These are phyloP conservation scores for Folsomia candida DNA, from an alignment of 2,888 invertebrate genomes.

Conservation along the genomic window DNA sequence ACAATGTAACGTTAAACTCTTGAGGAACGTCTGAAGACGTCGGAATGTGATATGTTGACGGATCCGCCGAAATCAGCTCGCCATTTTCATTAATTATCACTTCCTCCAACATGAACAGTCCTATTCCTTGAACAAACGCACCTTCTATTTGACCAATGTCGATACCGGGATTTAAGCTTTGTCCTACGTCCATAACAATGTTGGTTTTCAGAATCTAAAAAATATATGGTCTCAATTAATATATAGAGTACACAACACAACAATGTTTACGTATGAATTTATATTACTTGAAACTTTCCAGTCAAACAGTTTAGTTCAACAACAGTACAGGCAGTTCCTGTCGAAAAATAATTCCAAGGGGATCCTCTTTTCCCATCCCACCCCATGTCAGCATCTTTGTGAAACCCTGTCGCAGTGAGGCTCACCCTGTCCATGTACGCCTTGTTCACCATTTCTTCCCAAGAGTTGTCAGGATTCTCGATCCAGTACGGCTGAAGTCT, in stretches of 20 bases:
- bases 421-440: conserved; percentile 77
- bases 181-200: conserved; percentile 95
- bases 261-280: not conserved
- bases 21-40: conserved; percentile 86
- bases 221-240: not conserved
- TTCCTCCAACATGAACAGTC: conserved; percentile 86
- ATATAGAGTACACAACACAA: not conserved
- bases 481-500: conserved; percentile 72
- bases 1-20: conserved; percentile 85
- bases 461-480: conserved; percentile 70
- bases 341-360: conserved; percentile 77
- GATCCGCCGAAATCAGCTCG: conserved; percentile 76
- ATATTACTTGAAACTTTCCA: conserved; percentile 72
- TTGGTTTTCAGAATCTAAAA: conserved; percentile 71
- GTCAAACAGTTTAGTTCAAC: conserved; percentile 93
- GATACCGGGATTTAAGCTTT: conserved; percentile 92
- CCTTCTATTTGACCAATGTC: conserved; percentile 83
- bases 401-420: conserved; percentile 79
- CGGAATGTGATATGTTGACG: conserved; percentile 91
- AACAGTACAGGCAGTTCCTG: conserved; percentile 79
- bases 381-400: conserved; percentile 53
- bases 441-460: conserved; percentile 77
- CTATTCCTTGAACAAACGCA: conserved; percentile 90
- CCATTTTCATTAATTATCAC: conserved; percentile 81
- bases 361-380: conserved; percentile 39